Percentiles rank a stretch among this genome's conserved stretches.
These are phyloP conservation scores for Pimephales promelas DNA, from an alignment of 2,113 vertebrate genomes.

Conservation along the genomic window DNA sequence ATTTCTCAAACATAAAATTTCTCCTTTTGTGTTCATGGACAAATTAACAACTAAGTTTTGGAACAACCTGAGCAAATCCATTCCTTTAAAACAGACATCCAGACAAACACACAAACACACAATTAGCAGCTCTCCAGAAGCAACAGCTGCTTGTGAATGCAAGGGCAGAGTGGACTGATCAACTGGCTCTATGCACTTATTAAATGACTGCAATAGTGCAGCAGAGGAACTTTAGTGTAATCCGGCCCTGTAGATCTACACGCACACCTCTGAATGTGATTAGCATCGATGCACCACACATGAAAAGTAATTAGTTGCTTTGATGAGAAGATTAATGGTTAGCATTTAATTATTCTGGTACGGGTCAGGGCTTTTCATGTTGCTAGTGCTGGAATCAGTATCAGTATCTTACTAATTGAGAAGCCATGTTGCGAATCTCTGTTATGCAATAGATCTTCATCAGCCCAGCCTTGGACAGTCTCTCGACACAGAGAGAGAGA, in stretches of 20 bases:
- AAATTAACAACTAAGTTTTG: background rate
- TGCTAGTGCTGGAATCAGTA: constrained; percentile 49
- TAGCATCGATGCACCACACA: constrained; percentile 36
- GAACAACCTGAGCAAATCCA: background rate
- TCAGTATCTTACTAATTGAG: constrained; percentile 63
- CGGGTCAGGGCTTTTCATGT: constrained; percentile 46
- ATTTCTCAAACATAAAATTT: background rate
- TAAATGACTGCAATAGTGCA: constrained; percentile 51
- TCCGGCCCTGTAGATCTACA: constrained; percentile 1
- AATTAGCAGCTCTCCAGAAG: background rate
- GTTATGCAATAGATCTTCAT: constrained; percentile 65
- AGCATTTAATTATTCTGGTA: constrained; percentile 53
- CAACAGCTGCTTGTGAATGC: constrained; percentile 46
- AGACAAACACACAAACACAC: background rate
- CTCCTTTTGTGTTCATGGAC: background rate
- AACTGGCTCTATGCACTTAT: constrained; percentile 36
- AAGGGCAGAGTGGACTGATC: too few relatives aligned
- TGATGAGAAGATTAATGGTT: constrained; percentile 55
- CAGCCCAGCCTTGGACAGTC: constrained; percentile 48
- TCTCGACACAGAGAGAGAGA: constrained; percentile 13
- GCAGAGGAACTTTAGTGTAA: constrained; percentile 49
- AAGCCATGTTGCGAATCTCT: constrained; percentile 45
- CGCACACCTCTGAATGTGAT: constrained; percentile 36
- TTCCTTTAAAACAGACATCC: background rate
- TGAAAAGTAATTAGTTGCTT: constrained; percentile 53